Evolutionary conservation across 37 sponge, comb jelly and placozoan genomes (phyloP).

Genomic region (Dysidea cf. avara): DNA sequence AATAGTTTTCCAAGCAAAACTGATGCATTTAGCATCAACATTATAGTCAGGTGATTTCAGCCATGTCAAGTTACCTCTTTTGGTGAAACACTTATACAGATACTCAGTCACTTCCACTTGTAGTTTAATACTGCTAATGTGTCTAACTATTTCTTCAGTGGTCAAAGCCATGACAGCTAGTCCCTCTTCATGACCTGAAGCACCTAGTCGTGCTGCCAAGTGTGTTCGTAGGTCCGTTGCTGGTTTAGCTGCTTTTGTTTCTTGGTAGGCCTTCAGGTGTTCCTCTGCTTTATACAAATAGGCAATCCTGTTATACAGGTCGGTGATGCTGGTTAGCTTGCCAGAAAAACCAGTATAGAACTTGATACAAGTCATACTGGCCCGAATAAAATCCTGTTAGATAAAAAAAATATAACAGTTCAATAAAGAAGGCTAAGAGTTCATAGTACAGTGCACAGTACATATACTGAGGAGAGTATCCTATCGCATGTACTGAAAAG

Average conservation of each 20-base stretch:
- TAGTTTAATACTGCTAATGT: conserved; percentile 49
- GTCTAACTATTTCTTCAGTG: conserved; percentile 30
- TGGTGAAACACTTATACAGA: conserved; percentile 18
- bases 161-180: conserved; percentile 30
- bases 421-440: background rate
- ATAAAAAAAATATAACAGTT: background rate
- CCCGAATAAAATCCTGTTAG: conserved; percentile 74
- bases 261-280: conserved; percentile 57
- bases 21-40: background rate
- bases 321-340: conserved; percentile 38
- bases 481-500: background rate
- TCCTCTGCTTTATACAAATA: conserved; percentile 56
- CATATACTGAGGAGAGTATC: too few species aligned
- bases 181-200: background rate
- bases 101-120: conserved; percentile 52
- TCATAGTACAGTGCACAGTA: background rate
- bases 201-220: background rate
- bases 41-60: conserved; percentile 1
- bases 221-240: conserved; percentile 2
- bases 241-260: background rate
- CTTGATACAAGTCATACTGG: conserved; percentile 86
- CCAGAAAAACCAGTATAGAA: conserved; percentile 81
- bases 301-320: conserved; percentile 46
- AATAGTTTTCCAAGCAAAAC: conserved; percentile 9
- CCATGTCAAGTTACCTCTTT: background rate